Evolutionary conservation across 2,113 vertebrate species (phyloP).

Genomic region (Trochalopteron elliotii): DNA sequence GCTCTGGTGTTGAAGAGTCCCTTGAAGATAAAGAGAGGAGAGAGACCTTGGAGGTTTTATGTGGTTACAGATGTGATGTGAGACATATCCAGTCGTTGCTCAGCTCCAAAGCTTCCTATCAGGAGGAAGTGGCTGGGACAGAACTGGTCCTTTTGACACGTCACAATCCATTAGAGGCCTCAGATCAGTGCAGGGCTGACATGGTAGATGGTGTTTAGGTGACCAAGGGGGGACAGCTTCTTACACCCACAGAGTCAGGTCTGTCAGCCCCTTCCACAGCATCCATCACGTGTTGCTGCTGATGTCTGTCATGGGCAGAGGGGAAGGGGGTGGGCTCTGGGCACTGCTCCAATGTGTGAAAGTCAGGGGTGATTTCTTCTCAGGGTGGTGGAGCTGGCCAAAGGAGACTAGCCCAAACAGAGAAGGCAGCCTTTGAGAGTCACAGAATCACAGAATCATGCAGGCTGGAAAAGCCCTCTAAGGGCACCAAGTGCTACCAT

Average conservation of each 20-base stretch:
- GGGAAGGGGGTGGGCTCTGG: neutral
- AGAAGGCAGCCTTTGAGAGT: neutral
- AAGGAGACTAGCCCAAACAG: neutral
- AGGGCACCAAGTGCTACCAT: neutral
- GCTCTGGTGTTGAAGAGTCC: neutral
- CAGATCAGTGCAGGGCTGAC: neutral
- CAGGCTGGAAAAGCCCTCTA: neutral
- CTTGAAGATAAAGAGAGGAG: neutral
- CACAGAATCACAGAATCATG: neutral
- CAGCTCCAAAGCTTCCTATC: neutral
- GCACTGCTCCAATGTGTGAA: accelerated
- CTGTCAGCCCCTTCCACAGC: slow-evolving; percentile 21
- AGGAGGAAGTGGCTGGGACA: neutral
- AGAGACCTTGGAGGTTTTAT: neutral
- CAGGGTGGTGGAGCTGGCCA: neutral
- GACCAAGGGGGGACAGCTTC: neutral
- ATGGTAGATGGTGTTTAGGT: neutral
- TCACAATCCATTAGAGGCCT: neutral
- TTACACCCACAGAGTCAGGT: neutral
- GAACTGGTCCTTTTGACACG: neutral
- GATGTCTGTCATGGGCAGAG: neutral
- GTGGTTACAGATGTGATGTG: neutral
- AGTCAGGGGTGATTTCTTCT: neutral
- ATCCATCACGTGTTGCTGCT: neutral
- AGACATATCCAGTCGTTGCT: neutral